Conservation (phyloP, 1,140 invertebrate species). For the Drosophila takahashii region DNA sequence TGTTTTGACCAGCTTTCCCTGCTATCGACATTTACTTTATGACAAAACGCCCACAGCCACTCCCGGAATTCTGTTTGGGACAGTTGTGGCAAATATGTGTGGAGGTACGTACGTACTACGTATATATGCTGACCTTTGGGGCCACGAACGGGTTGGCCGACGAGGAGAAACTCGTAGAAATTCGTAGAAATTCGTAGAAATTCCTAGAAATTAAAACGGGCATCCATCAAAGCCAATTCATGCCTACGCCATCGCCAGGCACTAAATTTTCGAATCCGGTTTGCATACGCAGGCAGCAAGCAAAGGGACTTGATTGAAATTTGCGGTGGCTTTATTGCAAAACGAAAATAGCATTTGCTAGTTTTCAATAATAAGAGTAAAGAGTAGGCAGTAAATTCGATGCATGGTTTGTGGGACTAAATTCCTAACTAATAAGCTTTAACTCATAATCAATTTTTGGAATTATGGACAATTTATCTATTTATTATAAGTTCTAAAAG, state of each 20-base stretch:
- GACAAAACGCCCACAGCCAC: conserved; percentile 18
- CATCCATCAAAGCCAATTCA: conserved; percentile 24
- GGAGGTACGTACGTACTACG: too few species aligned
- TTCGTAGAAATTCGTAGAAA: neutral
- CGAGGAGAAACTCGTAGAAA: neutral
- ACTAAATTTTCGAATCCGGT: neutral
- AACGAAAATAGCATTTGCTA: neutral
- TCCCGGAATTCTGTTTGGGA: conserved; percentile 27
- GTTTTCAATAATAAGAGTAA: neutral
- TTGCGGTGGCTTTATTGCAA: conserved; percentile 2
- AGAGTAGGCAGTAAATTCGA: too few species aligned
- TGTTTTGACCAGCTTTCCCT: conserved; percentile 7
- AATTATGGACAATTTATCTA: too few species aligned
- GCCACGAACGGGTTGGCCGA: neutral
- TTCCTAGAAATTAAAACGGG: conserved; percentile 3
- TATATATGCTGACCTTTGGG: conserved; percentile 17
- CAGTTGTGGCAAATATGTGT: conserved; percentile 27
- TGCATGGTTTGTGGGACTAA: too few species aligned
- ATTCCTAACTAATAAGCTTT: too few species aligned
- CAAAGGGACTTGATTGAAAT: neutral
- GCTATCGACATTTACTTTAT: conserved; percentile 40
- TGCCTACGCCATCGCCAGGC: conserved; percentile 1
- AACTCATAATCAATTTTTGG: too few species aligned
- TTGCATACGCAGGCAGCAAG: neutral
- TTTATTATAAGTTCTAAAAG: too few species aligned